Evolutionary conservation across 2,113 vertebrate genomes (phyloP).

Genomic region (Muscicapa adusta): DNA sequence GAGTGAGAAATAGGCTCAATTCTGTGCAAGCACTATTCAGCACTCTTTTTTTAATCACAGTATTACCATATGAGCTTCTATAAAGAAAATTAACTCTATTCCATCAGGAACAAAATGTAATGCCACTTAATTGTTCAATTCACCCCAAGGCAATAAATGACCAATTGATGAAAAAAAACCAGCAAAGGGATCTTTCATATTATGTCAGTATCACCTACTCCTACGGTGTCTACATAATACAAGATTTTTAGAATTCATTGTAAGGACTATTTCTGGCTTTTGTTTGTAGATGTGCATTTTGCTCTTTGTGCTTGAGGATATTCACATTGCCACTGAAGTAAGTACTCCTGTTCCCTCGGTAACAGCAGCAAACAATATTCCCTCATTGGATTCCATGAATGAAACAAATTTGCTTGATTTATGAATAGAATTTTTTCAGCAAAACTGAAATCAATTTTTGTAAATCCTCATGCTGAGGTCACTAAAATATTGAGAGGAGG

Average conservation of each 20-base stretch:
- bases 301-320: not conserved
- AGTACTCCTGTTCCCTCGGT: not conserved
- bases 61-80: not conserved
- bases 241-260: not conserved
- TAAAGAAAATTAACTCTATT: not conserved
- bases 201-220: not conserved
- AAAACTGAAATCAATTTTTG: slow-evolving; percentile 24
- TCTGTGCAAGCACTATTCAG: not conserved
- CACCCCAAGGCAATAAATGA: not conserved
- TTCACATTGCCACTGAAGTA: not conserved
- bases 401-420: slow-evolving; percentile 10
- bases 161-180: fast-evolving
- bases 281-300: not conserved
- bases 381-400: not conserved
- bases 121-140: not conserved
- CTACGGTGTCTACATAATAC: fast-evolving
- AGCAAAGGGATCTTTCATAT: not conserved
- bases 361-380: not conserved
- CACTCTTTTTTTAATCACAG: not conserved
- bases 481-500: not conserved
- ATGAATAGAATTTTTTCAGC: slow-evolving; percentile 23
- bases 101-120: not conserved
- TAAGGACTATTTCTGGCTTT: not conserved
- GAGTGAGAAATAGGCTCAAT: not conserved
- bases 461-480: not conserved